Base-by-base conservation (phyloP, 2,797 vertebrate genomes). In the Odontamblyopus lacepedii region DNA sequence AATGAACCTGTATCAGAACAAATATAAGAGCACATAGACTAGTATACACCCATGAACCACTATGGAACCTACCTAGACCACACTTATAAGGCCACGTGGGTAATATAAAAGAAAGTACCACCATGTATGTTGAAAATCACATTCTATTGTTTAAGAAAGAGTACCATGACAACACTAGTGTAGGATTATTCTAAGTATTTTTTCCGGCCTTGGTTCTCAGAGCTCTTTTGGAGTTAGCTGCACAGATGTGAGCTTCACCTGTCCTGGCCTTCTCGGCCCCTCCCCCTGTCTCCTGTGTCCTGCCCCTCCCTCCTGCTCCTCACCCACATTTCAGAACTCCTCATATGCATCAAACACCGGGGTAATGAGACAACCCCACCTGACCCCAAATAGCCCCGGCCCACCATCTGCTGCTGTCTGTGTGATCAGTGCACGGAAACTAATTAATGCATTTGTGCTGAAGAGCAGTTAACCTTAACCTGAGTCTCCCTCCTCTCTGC, bases 221-320 rank as follows among this genome's bases (percentile, higher is more conserved):
- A 35, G 75, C 76, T 88, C 8, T 64, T 89, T 75, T 86, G 78
- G 73, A 72, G 68, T 70, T 30, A 60, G 32, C 57, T 56, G 82
- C 76, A 83, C 83, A 92, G 82, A 91, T 87, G 90, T 88, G 81
- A 81, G 69, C 87, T 72, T 86, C 85, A 90, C 88, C 83, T 90
- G 88, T 81, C 83, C 71, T 79, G 73, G 41, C 41, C 68, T n/a
- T 55, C 76, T 77, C 73, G 27, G 63, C 75, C 77, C 73, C 88
- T 71, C 69, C 78, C 71, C 63, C 71, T 80, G 86, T 86, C 85
- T 88, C 85, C 78, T 85, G 82, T 77, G 80, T 80, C 80, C 79
- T 87, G 56, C 65, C 29, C 69, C 29, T 69, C 63, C 76, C 69
- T 72, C 51, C 62, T 18, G 41, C 64, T 89, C 41, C 2, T 87